A percentile compares a stretch with the other conserved stretches of the same genome.
These are phyloP conservation scores for Idaea straminata DNA, from an alignment of 2,888 invertebrate genomes.

Conservation along the genomic window DNA sequence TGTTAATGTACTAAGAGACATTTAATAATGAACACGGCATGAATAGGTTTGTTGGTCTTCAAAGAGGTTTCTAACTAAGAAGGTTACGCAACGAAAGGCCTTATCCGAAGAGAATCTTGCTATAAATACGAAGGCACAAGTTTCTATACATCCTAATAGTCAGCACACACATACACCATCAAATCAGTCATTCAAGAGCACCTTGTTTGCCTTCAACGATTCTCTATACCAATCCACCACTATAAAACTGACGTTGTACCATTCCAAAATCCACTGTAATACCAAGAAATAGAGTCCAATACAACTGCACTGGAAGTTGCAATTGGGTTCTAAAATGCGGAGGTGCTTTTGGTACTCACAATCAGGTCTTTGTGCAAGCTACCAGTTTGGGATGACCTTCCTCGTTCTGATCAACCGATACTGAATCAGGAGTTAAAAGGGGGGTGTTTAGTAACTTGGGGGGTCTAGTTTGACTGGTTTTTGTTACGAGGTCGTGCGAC, in stretches of 20 bases:
- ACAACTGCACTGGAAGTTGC: conserved; percentile 50
- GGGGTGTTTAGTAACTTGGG: conserved; percentile 33
- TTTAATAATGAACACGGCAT: no score
- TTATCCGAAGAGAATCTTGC: neutral
- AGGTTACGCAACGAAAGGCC: neutral
- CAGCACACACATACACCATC: conserved; percentile 52
- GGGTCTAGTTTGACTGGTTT: conserved; percentile 48
- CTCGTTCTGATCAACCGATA: conserved; percentile 40
- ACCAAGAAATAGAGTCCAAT: conserved; percentile 40
- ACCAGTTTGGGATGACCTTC: conserved; percentile 57
- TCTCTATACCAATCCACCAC: conserved; percentile 42
- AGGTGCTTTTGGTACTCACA: conserved; percentile 72
- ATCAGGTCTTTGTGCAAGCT: conserved; percentile 68
- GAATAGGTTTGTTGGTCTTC: no score
- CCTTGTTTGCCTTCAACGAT: conserved; percentile 72
- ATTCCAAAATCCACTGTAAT: conserved; percentile 55
- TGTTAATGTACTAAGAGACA: neutral
- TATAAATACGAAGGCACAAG: conserved; percentile 15
- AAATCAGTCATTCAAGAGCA: conserved; percentile 64
- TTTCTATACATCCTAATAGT: conserved; percentile 37
- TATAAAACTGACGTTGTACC: conserved; percentile 21
- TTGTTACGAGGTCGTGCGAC: conserved; percentile 66
- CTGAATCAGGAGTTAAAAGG: conserved; percentile 31
- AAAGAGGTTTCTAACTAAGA: neutral
- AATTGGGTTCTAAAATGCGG: conserved; percentile 66